Base-by-base conservation (phyloP, 2,888 invertebrate genomes). In the Cheilosia vulpina region DNA sequence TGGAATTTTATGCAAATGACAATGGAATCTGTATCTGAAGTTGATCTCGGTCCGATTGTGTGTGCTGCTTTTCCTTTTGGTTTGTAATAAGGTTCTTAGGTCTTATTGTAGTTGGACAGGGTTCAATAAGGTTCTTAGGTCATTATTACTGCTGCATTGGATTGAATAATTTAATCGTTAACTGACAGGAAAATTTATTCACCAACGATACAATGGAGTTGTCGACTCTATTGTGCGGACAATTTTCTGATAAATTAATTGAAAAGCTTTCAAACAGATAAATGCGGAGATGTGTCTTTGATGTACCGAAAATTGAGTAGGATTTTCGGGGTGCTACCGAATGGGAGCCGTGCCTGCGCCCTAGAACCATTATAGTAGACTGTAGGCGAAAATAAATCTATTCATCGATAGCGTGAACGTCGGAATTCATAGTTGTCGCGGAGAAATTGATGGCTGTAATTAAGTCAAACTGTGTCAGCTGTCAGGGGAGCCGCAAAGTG, bases 1-100 rank as follows among this genome's bases (percentile, higher is more conserved):
- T 41, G 41, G 58, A 58, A 58, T 58, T 41, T 41, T 58, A 58
- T 58, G 58, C 58, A 58, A 58, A 58, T 58, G 41, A 58, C 41
- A 58, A 21, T 58, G 58, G 17, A 58, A 58, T 13, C 58, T 38
- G 27, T 15, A 55, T 31, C 55, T 21, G 21, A 21, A 41, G 58
- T 43, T 60, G 38, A 38, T 60, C 15, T 60, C 21, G 21, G 41
- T 19, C 4, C 13, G 58, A 58, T 58, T 19, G 38, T n/a, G 19
- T 21, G 41, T 41, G 11, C 7, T 55, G 17, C 31, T 13, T 15
- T 24, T 24, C 24, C 24, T 45, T 45, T 43, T 43, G n/a, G 43
- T 47, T 4, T 11, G 11, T 34, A 17, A 55, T 55, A 34, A 34
- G 55, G 55, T 55, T 55, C 34, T 55, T 34, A 17, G 31, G 31